These are phyloP conservation scores for Psittacula derbiana DNA, from an alignment of 2,797 vertebrate species.

Conservation along the genomic window DNA sequence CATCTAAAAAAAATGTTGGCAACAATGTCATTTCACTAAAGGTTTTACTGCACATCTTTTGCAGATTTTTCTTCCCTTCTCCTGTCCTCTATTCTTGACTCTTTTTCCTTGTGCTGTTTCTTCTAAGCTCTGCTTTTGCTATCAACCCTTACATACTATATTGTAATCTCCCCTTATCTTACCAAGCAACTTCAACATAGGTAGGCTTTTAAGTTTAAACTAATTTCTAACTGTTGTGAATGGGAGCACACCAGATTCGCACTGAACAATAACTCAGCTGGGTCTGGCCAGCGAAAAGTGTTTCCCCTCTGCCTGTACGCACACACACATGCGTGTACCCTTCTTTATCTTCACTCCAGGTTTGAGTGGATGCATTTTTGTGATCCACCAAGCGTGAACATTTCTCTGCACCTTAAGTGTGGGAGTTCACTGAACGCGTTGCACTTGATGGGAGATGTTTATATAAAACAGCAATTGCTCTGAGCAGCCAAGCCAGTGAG, in stretches of 20 bases:
- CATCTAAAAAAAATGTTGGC: background rate
- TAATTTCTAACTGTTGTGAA: background rate
- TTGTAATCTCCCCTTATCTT: background rate
- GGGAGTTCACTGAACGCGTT: accelerated
- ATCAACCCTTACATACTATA: background rate
- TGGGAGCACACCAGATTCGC: background rate
- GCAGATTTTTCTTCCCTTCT: background rate
- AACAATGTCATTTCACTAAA: background rate
- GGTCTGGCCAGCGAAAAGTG: accelerated
- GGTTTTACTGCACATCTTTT: background rate
- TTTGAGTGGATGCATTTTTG: background rate
- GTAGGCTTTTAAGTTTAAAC: background rate
- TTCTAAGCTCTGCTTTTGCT: background rate
- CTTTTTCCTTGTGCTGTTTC: background rate
- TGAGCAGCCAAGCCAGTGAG: background rate
- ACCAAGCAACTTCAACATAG: background rate
- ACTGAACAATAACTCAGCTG: background rate
- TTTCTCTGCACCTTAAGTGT: background rate
- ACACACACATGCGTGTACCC: too few relatives aligned
- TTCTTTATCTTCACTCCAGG: background rate
- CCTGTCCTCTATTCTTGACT: background rate
- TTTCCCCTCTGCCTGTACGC: background rate
- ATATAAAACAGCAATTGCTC: background rate
- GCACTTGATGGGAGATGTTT: background rate
- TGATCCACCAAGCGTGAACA: background rate